A percentile compares a stretch with the other conserved stretches of the same genome.
Evolutionary conservation across 1,140 invertebrate species (phyloP).

Genomic region (Brachionus angularis): DNA sequence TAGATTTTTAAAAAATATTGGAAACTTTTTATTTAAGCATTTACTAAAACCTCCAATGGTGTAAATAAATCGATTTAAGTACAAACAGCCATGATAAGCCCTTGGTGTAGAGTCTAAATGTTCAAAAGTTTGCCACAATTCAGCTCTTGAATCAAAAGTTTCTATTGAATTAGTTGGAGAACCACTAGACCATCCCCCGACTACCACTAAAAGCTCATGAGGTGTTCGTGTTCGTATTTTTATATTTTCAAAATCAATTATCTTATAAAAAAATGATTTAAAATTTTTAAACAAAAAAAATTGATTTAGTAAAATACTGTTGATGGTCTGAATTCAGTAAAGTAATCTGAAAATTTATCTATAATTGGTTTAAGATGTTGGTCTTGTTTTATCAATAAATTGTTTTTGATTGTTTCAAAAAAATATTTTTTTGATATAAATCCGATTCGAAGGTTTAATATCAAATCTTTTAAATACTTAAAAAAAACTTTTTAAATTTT

Average conservation of each 20-base stretch:
- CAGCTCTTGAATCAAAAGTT: constrained; percentile 64
- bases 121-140: constrained; percentile 4
- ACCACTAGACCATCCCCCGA: constrained; percentile 72
- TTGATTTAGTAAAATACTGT: constrained; percentile 44
- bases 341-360: constrained; percentile 70
- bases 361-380: constrained; percentile 67
- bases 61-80: constrained; percentile 46
- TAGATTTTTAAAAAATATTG: too few species aligned
- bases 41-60: constrained; percentile 49
- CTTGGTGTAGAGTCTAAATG: constrained; percentile 31
- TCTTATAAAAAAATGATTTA: constrained; percentile 34
- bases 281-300: too few species aligned
- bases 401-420: constrained; percentile 57
- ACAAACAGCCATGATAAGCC: constrained; percentile 49
- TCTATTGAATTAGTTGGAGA: constrained; percentile 70
- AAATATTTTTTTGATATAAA: constrained; percentile 33
- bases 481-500: not conserved
- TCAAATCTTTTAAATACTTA: constrained; percentile 16
- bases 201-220: constrained; percentile 59
- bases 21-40: too few species aligned
- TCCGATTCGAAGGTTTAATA: constrained; percentile 14
- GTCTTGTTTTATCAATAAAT: constrained; percentile 63
- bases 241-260: constrained; percentile 4
- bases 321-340: constrained; percentile 66
- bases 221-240: constrained; percentile 62